Percentiles rank a stretch among this genome's conserved stretches.
Evolutionary conservation across 2,797 vertebrate genomes (phyloP).

Genomic region (Betta splendens): DNA sequence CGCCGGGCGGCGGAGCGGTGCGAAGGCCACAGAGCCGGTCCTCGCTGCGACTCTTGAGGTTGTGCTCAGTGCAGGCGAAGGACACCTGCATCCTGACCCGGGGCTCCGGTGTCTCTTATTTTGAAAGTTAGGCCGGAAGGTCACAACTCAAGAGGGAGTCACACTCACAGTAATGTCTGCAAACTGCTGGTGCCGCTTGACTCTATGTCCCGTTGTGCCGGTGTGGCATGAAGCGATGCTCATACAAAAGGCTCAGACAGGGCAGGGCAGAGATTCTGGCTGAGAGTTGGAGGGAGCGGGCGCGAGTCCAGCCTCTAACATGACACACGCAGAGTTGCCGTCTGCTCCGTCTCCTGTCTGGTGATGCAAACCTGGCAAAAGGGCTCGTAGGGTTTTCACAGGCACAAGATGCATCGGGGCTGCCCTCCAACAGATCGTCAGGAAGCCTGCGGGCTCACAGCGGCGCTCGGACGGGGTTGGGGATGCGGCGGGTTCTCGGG

Average conservation of each 20-base stretch:
- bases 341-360: conserved; percentile 72
- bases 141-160: conserved; percentile 1
- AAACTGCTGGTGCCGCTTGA: conserved; percentile 44
- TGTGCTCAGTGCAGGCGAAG: conserved; percentile 87
- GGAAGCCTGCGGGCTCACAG: conserved; percentile 62
- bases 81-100: conserved; percentile 84
- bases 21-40: conserved; percentile 84
- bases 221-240: conserved; percentile 40
- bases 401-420: conserved; percentile 68
- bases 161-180: conserved; percentile 38
- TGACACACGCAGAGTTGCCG: conserved; percentile 72
- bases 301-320: conserved; percentile 75
- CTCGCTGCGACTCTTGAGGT: conserved; percentile 86
- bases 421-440: conserved; percentile 61
- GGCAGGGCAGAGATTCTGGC: conserved; percentile 70
- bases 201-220: conserved; percentile 31
- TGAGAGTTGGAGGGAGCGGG: conserved; percentile 62
- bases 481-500: conserved; percentile 62
- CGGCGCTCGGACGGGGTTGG: conserved; percentile 53
- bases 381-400: conserved; percentile 59
- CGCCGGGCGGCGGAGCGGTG: conserved; percentile 82
- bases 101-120: conserved; percentile 36
- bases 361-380: conserved; percentile 68
- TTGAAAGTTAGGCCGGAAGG: not conserved
- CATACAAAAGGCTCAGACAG: conserved; percentile 60